phyloP scores from a whole-genome alignment of 2,113 vertebrate species.

The Mungos mungo region DNA sequence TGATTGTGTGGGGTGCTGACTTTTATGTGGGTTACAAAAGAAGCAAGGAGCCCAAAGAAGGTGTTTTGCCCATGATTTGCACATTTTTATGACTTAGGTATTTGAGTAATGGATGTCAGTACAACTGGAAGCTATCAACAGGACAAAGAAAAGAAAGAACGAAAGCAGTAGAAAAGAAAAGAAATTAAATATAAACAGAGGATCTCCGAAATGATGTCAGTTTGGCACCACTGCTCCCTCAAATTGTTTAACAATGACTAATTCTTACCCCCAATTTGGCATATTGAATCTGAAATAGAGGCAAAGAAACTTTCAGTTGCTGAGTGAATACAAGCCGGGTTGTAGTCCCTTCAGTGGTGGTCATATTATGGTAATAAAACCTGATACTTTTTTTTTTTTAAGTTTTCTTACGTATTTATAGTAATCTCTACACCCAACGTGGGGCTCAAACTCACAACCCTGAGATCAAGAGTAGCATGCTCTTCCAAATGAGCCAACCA shows the following conservation, averaged over 20 bases:
- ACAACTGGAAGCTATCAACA: background rate
- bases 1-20: background rate
- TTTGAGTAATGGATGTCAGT: background rate
- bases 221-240: slow-evolving; percentile 45
- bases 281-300: slow-evolving; percentile 20
- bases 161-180: background rate
- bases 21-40: slow-evolving; percentile 5
- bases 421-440: background rate
- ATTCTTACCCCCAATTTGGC: slow-evolving; percentile 53
- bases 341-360: background rate
- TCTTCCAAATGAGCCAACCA: background rate
- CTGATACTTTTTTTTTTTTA: background rate
- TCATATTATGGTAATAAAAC: background rate
- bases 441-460: background rate
- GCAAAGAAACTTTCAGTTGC: background rate
- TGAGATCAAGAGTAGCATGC: background rate
- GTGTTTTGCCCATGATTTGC: background rate
- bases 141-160: background rate
- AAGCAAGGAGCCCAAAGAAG: background rate
- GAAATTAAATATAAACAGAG: slow-evolving; percentile 41
- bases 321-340: background rate
- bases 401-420: background rate
- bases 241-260: slow-evolving; percentile 63
- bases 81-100: background rate
- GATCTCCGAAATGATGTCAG: slow-evolving; percentile 57